A percentile compares a stretch with the other conserved stretches of the same genome.
Evolutionary conservation across 2,113 vertebrate genomes (phyloP).

Genomic region (Corvus hawaiiensis): DNA sequence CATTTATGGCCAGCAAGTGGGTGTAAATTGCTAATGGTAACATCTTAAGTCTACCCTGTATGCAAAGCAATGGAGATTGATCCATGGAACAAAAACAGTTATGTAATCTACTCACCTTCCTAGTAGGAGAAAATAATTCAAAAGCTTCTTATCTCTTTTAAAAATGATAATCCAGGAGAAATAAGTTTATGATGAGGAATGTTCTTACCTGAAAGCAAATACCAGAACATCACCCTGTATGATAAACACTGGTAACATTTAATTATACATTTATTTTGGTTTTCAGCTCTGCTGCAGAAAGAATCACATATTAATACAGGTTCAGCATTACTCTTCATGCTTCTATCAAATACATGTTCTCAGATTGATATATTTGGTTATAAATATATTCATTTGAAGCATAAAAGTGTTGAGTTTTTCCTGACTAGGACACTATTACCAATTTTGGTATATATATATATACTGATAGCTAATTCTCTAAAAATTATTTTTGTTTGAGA

Average conservation of each 20-base stretch:
- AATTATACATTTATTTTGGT: background rate
- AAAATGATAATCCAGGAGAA: background rate
- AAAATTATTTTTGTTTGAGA: background rate
- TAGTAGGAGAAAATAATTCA: background rate
- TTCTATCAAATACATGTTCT: background rate
- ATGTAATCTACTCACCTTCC: background rate
- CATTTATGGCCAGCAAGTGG: constrained; percentile 14
- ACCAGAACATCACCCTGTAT: background rate
- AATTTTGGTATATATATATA: background rate
- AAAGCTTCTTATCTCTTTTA: background rate
- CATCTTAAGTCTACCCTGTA: background rate
- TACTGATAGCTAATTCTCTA: background rate
- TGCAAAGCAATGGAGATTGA: background rate
- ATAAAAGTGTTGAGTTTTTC: background rate
- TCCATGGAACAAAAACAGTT: background rate
- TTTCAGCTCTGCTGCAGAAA: background rate
- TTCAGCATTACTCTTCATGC: background rate
- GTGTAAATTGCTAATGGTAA: background rate
- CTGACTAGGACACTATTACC: background rate
- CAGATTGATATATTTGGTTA: background rate
- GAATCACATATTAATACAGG: background rate
- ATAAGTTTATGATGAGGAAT: background rate
- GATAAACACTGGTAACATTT: background rate
- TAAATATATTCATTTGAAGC: background rate
- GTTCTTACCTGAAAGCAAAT: background rate